Conservation (phyloP, 2,113 vertebrate genomes). For the Maylandia zebra region DNA sequence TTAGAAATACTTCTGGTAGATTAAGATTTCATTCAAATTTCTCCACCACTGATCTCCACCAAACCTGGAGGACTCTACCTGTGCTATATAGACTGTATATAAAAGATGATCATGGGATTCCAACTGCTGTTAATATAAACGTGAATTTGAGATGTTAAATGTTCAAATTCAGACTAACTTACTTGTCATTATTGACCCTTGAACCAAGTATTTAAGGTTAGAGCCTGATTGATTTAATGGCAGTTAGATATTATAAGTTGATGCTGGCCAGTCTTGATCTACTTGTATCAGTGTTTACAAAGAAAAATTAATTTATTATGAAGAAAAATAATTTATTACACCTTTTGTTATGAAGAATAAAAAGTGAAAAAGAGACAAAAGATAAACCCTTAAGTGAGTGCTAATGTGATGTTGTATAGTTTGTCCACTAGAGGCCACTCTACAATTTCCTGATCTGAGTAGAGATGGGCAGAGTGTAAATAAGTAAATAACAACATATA, state of each 20-base stretch:
- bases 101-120: not conserved
- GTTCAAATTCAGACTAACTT: not conserved
- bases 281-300: not conserved
- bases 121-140: not conserved
- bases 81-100: not conserved
- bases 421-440: not conserved
- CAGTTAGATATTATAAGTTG: rapidly evolving
- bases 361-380: not conserved
- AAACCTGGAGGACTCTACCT: not conserved
- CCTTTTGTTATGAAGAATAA: not conserved
- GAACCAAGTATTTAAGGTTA: not conserved
- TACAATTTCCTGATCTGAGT: not conserved
- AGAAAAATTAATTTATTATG: not conserved
- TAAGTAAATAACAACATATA: not conserved
- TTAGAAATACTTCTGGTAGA: not conserved
- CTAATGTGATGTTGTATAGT: rapidly evolving
- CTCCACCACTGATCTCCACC: not conserved
- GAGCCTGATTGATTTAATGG: not conserved
- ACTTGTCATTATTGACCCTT: not conserved
- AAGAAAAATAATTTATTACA: not conserved
- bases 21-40: not conserved
- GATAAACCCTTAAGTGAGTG: not conserved
- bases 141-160: not conserved
- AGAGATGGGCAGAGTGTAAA: not conserved
- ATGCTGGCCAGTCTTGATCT: not conserved